Evolutionary conservation across 2,888 invertebrate genomes (phyloP), one percentile per base, ranked within the genome.

Genomic region (Nomada fabriciana): DNA sequence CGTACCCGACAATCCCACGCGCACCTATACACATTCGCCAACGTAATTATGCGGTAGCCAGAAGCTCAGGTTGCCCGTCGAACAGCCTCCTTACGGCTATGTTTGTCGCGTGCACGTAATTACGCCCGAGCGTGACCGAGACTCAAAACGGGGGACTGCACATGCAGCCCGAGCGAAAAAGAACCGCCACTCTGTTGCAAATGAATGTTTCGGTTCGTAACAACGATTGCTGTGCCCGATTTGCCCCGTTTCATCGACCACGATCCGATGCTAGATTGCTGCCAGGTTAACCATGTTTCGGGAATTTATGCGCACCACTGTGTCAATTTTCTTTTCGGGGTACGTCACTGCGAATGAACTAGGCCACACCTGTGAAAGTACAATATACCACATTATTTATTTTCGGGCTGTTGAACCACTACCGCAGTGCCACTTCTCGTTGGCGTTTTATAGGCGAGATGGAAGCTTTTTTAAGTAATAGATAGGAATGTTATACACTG

Each of bases 1-100:
- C 65, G 59, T 73, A 29, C n/a, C 20, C 57, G n/a, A n/a, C 57
- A 60, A 60, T 68, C 75, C 75, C 20, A 42, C 64, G 76, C 64
- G 23, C 20, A 25, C 13, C 36, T 36, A 36, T 36, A 23, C 55
- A 18, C 50, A 47, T 73, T 52, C 59, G 65, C 59, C 3, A 65
- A 65, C 43, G 53, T 71, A 77, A 77, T 73, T 67, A 60, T 53
- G 65, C 60, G 9, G 25, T 23, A 13, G 42, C 50, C 68, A 50
- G 64, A 64, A 47, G 76, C 59, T 59, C 72, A 23, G 47, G 50
- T 64, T 59, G 50, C 50, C 10, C 42, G 9, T 60, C 59, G 52
- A 75, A 69, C 52, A 55, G 43, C 55, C 60, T 55, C 15, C 69
- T 36, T 53, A 11, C 53, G 67, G 42, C 65, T 65, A 63, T 42